Percentiles rank a stretch among this genome's conserved stretches.
phyloP scores from a whole-genome alignment of 2,888 invertebrate genomes.

The Cantharis rufa region DNA sequence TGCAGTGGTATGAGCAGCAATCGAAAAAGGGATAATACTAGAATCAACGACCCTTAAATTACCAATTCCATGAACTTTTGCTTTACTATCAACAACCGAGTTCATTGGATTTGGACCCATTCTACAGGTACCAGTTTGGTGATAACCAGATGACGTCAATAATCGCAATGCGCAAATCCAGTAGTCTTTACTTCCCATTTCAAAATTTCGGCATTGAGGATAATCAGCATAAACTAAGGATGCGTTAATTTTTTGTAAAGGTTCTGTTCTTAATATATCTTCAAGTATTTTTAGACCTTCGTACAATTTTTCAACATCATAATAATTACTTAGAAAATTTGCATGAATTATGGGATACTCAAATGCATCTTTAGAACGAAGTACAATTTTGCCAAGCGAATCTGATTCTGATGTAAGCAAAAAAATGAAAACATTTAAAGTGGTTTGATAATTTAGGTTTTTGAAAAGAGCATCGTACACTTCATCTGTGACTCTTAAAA shows the following conservation, averaged over 20 bases:
- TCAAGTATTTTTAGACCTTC: background rate
- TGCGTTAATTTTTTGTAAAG: background rate
- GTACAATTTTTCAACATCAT: background rate
- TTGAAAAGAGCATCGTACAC: background rate
- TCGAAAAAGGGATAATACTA: background rate
- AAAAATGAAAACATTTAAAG: background rate
- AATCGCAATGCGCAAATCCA: background rate
- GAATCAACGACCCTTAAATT: background rate
- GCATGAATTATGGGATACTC: background rate
- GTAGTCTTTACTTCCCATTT: background rate
- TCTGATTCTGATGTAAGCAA: background rate
- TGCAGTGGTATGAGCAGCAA: background rate
- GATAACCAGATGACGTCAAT: background rate
- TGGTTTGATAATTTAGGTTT: background rate
- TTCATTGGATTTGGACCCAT: background rate
- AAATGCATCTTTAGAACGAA: background rate
- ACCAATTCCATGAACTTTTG: background rate
- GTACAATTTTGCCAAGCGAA: background rate
- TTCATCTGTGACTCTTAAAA: background rate
- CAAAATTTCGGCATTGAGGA: background rate
- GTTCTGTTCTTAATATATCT: background rate
- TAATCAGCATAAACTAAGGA: background rate
- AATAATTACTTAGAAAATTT: background rate
- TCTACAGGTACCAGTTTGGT: background rate
- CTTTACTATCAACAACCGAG: background rate